Base-by-base conservation (phyloP, 2,888 invertebrate species). In the Amiota mariae region DNA sequence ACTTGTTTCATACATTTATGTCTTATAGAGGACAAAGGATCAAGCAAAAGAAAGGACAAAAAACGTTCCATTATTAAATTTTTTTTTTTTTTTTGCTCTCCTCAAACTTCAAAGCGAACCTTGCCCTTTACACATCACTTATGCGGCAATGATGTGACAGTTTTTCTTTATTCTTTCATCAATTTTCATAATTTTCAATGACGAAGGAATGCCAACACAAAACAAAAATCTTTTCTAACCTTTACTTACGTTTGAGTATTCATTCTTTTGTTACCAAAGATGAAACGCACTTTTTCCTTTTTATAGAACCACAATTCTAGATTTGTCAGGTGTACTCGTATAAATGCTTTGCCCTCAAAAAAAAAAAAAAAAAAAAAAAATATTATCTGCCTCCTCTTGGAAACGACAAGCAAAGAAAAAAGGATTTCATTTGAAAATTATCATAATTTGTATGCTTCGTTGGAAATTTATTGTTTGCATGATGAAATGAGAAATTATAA, bases 141-240 rank as follows among this genome's bases (percentile, higher is more conserved):
- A 36, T 63, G 63, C 81, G 76, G 67, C 67, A 85, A 36, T 84
- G 86, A 84, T 84, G 84, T 85, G 84, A 84, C 84, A 85, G 80
- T 86, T 86, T 84, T 72, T 15, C 59, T 57, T 13, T 47, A 15
- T 46, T 63, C 12, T 46, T 46, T 63, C 76, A 75, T 75, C 71
- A 81, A 79, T 81, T 81, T 81, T 80, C 80, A 80, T 77, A 75
- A 78, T 78, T 76, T 78, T 64, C 73, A 36, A 36, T 6, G 36
- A 36, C 36, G 36, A 36, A 36, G 36, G 6, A 6, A 36, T 6
- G 36, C 36, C 36, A 36, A 8, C 18, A n/a, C n/a, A 24, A 24
- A 24, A 74, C 76, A 63, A 71, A 67, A 56, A n/a, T 72, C 47
- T 73, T 18, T 67, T 76, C 75, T 67, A 82, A 85, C 81, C 82